Conservation (phyloP, 92 coral and sea anemone species). For the Actinernus sp. region DNA sequence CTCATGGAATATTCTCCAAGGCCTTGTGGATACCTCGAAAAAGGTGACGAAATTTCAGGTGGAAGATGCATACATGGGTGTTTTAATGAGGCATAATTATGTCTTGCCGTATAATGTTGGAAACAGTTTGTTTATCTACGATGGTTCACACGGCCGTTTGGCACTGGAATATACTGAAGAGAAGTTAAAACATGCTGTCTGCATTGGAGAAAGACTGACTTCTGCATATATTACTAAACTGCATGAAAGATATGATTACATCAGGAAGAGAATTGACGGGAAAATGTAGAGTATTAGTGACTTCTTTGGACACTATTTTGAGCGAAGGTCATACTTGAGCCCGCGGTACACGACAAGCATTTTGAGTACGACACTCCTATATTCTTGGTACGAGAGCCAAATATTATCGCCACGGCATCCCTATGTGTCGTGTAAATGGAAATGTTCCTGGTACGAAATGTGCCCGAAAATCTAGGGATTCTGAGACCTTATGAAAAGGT, state of each 20-base stretch:
- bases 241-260: constrained; percentile 42
- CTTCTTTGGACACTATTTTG: too few species aligned
- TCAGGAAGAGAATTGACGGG: constrained; percentile 33
- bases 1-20: constrained; percentile 21
- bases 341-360: too few species aligned
- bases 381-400: too few species aligned
- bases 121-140: constrained; percentile 23
- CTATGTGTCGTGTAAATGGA: too few species aligned
- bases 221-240: constrained; percentile 3
- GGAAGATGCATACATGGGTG: constrained; percentile 59
- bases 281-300: constrained; percentile 6
- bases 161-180: constrained; percentile 38
- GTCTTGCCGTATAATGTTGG: constrained; percentile 21
- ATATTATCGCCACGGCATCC: too few species aligned
- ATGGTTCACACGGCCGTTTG: constrained; percentile 30
- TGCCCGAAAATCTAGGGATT: too few species aligned
- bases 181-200: constrained; percentile 28
- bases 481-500: too few species aligned
- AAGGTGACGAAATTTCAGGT: constrained; percentile 11
- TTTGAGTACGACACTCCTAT: too few species aligned
- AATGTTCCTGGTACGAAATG: too few species aligned
- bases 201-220: constrained; percentile 24
- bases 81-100: constrained; percentile 29
- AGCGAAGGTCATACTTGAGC: too few species aligned
- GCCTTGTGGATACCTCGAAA: constrained; percentile 8